Conservation (phyloP, 53 echinoderm and acorn worm species). For the Apostichopus leukothele region DNA sequence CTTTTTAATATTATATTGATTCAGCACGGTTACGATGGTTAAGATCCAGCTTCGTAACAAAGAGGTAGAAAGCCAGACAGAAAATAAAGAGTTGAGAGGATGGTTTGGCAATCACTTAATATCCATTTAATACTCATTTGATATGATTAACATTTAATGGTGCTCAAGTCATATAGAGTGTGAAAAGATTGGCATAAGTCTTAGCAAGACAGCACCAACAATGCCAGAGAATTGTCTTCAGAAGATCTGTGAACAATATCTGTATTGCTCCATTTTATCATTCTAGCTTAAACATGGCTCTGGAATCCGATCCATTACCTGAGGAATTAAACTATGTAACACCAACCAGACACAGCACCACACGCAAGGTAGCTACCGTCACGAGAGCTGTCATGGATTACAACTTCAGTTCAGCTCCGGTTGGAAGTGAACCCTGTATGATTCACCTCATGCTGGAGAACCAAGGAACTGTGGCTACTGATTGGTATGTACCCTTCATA, state of each 20-base stretch:
- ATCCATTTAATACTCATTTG: too few species aligned
- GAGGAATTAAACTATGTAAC: slow-evolving; percentile 81
- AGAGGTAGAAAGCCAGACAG: too few species aligned
- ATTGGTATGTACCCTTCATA: slow-evolving; percentile 55
- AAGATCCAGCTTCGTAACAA: too few species aligned
- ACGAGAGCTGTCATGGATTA: slow-evolving; percentile 90
- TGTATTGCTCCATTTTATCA: neutral
- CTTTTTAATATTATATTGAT: too few species aligned
- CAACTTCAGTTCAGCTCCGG: slow-evolving; percentile 94
- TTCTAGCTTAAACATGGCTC: slow-evolving; percentile 69
- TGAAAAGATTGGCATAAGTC: too few species aligned
- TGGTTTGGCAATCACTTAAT: too few species aligned
- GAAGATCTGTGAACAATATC: neutral
- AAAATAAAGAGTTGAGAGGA: too few species aligned
- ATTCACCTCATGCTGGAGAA: slow-evolving; percentile 97
- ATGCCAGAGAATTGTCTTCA: too few species aligned
- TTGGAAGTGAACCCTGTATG: slow-evolving; percentile 67
- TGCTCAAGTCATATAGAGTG: too few species aligned
- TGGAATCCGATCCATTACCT: slow-evolving; percentile 82
- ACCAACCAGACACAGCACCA: slow-evolving; percentile 83
- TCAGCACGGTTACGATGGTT: too few species aligned
- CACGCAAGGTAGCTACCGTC: slow-evolving; percentile 62
- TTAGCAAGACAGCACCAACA: too few species aligned
- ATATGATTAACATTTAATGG: too few species aligned
- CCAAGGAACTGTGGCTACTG: slow-evolving; percentile 85